A percentile compares a stretch with the other conserved stretches of the same genome.
Evolutionary conservation across 2,113 vertebrate genomes (phyloP).

Genomic region (Brachyistius frenatus): DNA sequence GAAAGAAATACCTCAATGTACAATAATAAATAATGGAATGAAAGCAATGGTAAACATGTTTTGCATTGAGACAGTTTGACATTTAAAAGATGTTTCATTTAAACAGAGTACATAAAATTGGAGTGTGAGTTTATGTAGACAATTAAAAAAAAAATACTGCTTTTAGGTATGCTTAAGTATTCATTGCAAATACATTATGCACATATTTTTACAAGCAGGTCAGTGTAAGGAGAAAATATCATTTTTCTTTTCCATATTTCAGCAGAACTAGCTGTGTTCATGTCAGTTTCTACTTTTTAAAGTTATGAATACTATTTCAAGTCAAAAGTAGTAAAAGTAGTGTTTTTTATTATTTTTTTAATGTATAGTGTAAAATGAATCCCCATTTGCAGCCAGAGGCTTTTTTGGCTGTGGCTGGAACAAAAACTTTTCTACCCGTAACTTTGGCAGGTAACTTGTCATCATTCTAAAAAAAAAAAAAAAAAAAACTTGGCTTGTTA

Average conservation of each 20-base stretch:
- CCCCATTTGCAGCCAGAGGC: conserved; percentile 10
- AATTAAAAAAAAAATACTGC: conserved; percentile 37
- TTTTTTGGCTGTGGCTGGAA: conserved; percentile 14
- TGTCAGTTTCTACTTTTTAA: conserved; percentile 11
- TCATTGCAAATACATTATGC: conserved; percentile 54
- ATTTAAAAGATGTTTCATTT: conserved; percentile 35
- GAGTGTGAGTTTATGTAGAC: conserved; percentile 39
- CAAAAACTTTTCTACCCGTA: conserved; percentile 1
- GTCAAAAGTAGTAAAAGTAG: neutral
- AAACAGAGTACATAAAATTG: conserved; percentile 37
- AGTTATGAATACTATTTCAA: neutral
- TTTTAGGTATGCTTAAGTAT: conserved; percentile 36
- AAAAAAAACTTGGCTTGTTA: conserved; percentile 19
- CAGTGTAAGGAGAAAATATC: conserved; percentile 13
- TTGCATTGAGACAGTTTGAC: conserved; percentile 18
- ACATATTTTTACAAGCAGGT: conserved; percentile 58
- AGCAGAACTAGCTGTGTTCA: neutral
- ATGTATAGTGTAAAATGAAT: neutral
- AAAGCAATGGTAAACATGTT: conserved; percentile 41
- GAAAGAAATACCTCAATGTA: conserved; percentile 35
- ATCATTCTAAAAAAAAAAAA: conserved; percentile 20
- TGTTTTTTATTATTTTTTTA: no score
- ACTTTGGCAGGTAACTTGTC: conserved; percentile 25
- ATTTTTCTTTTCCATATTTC: neutral
- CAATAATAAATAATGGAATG: conserved; percentile 18